Evolutionary conservation across 2,113 vertebrate genomes (phyloP).

Genomic region (Siniperca chuatsi): DNA sequence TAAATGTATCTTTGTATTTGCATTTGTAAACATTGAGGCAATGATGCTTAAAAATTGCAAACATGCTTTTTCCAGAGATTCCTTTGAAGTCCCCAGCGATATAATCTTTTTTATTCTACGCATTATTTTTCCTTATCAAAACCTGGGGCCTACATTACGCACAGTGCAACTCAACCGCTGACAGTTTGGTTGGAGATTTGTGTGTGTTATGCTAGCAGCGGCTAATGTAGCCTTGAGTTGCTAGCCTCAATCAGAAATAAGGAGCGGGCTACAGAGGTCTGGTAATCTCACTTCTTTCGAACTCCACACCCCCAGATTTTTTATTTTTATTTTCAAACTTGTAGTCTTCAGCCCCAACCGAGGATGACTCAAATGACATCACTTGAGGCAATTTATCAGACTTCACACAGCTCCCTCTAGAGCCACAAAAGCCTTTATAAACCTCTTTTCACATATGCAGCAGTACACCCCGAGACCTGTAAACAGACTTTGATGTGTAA

Average conservation of each 20-base stretch:
- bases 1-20: conserved; percentile 5
- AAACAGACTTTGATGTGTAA: conserved; percentile 29
- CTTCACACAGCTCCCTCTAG: neutral
- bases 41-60: neutral
- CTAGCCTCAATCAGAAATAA: conserved; percentile 3
- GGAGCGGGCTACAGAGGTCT: neutral
- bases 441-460: neutral
- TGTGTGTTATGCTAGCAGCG: neutral
- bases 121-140: neutral
- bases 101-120: neutral
- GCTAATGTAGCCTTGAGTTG: neutral
- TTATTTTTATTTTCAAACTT: neutral
- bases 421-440: neutral
- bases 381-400: neutral
- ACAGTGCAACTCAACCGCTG: neutral
- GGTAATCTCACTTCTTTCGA: neutral
- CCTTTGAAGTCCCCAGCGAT: neutral
- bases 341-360: neutral
- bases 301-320: neutral
- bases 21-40: neutral
- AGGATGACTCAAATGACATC: neutral
- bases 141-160: neutral
- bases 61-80: neutral
- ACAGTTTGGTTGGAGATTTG: neutral
- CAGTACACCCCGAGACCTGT: neutral